phyloP scores from a whole-genome alignment of 2,113 vertebrate species.

The Isichthys henryi region DNA sequence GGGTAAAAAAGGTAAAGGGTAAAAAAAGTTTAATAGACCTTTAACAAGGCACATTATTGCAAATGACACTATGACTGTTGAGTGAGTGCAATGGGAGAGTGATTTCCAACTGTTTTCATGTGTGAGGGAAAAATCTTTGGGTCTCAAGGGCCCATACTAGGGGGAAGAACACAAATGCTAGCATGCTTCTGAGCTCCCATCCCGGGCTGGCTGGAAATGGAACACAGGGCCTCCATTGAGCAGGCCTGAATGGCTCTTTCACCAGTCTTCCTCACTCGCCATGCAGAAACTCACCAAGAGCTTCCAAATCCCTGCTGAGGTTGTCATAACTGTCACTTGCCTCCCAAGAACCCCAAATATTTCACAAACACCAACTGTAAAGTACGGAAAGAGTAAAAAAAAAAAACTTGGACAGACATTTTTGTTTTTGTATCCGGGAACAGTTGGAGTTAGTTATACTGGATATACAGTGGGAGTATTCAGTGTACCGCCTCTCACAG shows the following conservation, averaged over 20 bases:
- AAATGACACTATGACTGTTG: not conserved
- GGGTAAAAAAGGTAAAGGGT: not conserved
- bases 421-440: not conserved
- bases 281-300: slow-evolving; percentile 32
- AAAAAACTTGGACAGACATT: not conserved
- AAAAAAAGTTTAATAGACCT: not conserved
- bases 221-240: slow-evolving; percentile 49
- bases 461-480: not conserved
- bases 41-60: not conserved
- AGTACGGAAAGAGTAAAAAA: not conserved
- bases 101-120: not conserved
- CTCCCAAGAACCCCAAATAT: slow-evolving; percentile 38
- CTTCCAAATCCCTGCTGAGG: slow-evolving; percentile 32
- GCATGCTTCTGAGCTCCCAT: slow-evolving; percentile 1
- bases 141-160: not conserved
- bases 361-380: not conserved
- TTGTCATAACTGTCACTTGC: slow-evolving; percentile 53
- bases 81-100: not conserved
- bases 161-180: not conserved
- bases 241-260: slow-evolving; percentile 47
- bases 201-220: not conserved
- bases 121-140: not conserved
- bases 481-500: not conserved
- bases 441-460: not conserved
- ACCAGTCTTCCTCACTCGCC: slow-evolving; percentile 6